phyloP scores from a whole-genome alignment of 2,797 vertebrate species.

The Anomalospiza imberbis region DNA sequence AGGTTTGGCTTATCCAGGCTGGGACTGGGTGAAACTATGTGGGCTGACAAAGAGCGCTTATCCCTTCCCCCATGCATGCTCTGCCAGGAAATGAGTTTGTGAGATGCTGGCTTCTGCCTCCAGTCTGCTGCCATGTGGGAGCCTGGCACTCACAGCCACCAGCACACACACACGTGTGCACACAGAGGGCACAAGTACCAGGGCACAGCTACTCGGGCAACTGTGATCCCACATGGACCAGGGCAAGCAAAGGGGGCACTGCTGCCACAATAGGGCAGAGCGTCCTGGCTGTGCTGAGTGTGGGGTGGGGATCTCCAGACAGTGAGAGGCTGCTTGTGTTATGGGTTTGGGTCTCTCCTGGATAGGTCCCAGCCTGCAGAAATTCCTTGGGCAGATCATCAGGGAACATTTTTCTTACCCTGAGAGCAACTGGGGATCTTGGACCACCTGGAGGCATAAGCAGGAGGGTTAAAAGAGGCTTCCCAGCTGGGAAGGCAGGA shows the following conservation, averaged over 20 bases:
- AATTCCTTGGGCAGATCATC: background rate
- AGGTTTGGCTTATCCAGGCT: background rate
- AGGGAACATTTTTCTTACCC: background rate
- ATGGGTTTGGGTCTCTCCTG: background rate
- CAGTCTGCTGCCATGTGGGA: constrained; percentile 43
- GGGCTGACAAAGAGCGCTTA: background rate
- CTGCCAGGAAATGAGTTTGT: constrained; percentile 38
- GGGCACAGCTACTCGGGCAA: background rate
- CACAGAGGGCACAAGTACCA: background rate
- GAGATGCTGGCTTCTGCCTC: background rate
- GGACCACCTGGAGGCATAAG: background rate
- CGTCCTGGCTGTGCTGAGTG: background rate
- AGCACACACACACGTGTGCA: background rate
- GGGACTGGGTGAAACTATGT: background rate
- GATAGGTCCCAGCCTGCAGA: background rate
- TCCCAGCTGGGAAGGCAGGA: background rate
- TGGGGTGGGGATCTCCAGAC: background rate
- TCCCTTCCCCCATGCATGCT: constrained; percentile 16
- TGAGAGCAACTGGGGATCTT: background rate
- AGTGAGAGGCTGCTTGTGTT: background rate
- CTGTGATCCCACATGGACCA: background rate
- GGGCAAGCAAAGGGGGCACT: background rate
- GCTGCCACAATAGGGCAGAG: background rate
- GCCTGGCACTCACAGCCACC: background rate
- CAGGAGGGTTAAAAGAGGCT: background rate